These are phyloP conservation scores for Callyntrura guangdongensis DNA, from an alignment of 2,888 invertebrate genomes.

Conservation along the genomic window DNA sequence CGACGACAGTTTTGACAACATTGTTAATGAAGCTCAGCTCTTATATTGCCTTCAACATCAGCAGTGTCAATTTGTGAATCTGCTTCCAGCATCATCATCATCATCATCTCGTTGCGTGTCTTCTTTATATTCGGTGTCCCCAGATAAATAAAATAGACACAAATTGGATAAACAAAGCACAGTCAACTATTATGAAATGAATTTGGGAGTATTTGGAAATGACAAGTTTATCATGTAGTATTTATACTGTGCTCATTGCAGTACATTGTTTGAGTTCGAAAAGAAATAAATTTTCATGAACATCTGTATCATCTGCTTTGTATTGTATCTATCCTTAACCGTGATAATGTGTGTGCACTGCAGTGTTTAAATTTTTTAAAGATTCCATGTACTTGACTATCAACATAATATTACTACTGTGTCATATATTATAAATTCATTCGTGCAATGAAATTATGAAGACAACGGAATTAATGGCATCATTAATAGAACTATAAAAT, in stretches of 20 bases:
- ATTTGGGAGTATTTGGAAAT: too few species aligned
- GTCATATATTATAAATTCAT: too few species aligned
- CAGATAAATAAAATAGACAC: slow-evolving; percentile 56
- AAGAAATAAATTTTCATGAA: too few species aligned
- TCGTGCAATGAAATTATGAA: background rate
- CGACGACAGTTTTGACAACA: slow-evolving; percentile 28
- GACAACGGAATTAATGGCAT: slow-evolving; percentile 6
- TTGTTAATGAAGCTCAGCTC: background rate
- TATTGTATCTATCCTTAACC: too few species aligned
- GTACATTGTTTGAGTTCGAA: too few species aligned
- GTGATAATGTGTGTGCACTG: too few species aligned
- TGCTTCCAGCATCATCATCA: slow-evolving; percentile 49
- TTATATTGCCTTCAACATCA: slow-evolving; percentile 56
- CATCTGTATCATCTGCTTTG: too few species aligned
- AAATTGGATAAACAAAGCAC: background rate
- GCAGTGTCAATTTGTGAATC: slow-evolving; percentile 38
- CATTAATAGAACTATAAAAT: background rate
- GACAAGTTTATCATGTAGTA: too few species aligned
- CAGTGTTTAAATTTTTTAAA: too few species aligned
- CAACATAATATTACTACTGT: too few species aligned
- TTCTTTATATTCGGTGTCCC: slow-evolving; percentile 71
- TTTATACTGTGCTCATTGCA: too few species aligned
- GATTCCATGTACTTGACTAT: too few species aligned
- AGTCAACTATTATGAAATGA: background rate
- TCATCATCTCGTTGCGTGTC: slow-evolving; percentile 70